phyloP scores from a whole-genome alignment of 2,113 vertebrate species.

The Lonchura striata region DNA sequence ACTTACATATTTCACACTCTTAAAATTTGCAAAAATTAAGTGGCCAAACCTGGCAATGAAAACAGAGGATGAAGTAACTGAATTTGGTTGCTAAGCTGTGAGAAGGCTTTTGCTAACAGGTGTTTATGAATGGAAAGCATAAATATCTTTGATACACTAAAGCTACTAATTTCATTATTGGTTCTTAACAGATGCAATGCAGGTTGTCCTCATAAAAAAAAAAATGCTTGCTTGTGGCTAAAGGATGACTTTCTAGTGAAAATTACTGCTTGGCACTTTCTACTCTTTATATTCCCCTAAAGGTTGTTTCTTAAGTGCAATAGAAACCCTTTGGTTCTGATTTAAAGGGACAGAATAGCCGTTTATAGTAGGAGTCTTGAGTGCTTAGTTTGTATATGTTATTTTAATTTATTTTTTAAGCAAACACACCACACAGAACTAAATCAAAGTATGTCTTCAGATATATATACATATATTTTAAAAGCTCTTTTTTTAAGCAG shows the following conservation, averaged over 20 bases:
- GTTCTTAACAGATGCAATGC: background rate
- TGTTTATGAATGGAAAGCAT: background rate
- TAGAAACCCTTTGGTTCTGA: background rate
- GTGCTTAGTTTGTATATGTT: background rate
- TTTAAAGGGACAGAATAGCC: background rate
- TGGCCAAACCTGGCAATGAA: background rate
- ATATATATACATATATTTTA: background rate
- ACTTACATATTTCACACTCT: background rate
- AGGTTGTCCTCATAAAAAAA: background rate
- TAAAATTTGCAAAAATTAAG: background rate
- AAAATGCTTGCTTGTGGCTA: background rate
- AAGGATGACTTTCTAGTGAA: background rate
- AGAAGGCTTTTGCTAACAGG: background rate
- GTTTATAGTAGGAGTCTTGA: background rate
- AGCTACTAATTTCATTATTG: background rate
- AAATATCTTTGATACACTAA: background rate
- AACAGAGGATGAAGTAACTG: background rate
- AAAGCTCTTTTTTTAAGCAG: background rate
- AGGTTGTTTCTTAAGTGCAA: background rate
- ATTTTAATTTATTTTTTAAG: background rate
- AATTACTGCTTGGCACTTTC: background rate
- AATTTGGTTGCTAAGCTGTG: background rate
- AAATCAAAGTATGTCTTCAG: background rate
- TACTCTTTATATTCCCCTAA: background rate
- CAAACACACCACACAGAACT: background rate